These are phyloP conservation scores for Meleagris gallopavo DNA, from an alignment of 2,113 vertebrate species.

Conservation along the genomic window DNA sequence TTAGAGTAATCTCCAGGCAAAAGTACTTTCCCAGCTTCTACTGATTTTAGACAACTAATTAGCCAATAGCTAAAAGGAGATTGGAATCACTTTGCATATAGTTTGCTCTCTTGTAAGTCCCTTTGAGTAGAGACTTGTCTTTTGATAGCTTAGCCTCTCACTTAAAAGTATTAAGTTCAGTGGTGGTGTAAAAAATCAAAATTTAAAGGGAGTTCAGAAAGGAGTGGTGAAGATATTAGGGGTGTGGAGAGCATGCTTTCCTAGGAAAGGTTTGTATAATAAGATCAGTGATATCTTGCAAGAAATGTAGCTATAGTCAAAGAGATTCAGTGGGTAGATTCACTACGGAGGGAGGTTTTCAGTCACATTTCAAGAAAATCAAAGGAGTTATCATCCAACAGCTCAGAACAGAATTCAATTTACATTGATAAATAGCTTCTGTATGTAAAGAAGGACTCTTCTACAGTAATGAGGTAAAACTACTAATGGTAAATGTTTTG, in stretches of 20 bases:
- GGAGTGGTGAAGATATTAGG: neutral
- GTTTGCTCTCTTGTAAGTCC: neutral
- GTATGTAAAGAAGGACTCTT: conserved; percentile 31
- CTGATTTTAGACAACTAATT: neutral
- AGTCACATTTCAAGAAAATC: neutral
- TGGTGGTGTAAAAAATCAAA: neutral
- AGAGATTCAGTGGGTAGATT: neutral
- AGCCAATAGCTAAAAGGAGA: neutral
- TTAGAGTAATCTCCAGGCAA: neutral
- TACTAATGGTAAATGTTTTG: neutral
- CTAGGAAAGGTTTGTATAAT: neutral
- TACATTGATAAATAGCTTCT: conserved; percentile 18
- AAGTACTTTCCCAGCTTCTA: neutral
- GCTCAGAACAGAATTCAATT: conserved; percentile 9
- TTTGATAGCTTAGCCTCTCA: neutral
- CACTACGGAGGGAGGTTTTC: neutral
- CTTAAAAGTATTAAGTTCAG: neutral
- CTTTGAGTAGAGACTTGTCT: neutral
- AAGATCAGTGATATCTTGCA: neutral
- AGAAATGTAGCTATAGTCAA: neutral
- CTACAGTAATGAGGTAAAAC: neutral
- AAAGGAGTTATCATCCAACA: neutral
- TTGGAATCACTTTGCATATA: neutral
- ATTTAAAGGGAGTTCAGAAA: neutral
- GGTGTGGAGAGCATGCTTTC: neutral